Evolutionary conservation across 2,797 vertebrate genomes (phyloP).

Genomic region (Mareca strepera): DNA sequence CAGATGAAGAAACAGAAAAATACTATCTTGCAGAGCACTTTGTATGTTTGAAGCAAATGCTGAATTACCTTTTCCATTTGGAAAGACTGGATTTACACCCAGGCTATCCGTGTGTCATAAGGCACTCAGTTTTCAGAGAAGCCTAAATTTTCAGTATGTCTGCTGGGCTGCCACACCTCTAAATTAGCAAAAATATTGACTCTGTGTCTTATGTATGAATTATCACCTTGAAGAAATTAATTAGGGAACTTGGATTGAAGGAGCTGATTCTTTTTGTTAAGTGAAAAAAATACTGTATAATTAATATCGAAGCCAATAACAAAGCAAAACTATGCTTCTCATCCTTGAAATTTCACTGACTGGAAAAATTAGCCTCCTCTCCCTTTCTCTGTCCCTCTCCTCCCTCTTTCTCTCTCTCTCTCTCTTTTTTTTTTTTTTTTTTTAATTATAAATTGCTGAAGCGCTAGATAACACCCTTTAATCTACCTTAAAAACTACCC

Average conservation of each 20-base stretch:
- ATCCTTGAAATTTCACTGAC: constrained; percentile 77
- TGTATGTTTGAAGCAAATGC: not conserved
- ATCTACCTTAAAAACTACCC: constrained; percentile 80
- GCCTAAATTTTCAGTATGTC: not conserved
- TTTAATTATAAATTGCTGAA: constrained; percentile 78
- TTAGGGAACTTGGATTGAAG: constrained; percentile 59
- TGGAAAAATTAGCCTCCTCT: constrained; percentile 76
- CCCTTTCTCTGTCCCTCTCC: not conserved
- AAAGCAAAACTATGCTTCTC: constrained; percentile 70
- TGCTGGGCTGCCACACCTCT: not conserved
- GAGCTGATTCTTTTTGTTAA: constrained; percentile 61
- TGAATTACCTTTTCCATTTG: not conserved
- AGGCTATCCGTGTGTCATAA: not conserved
- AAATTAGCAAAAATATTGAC: constrained; percentile 14
- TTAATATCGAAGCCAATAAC: constrained; percentile 75
- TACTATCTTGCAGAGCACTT: not conserved
- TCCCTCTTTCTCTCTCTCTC: too few species aligned
- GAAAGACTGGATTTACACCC: not conserved
- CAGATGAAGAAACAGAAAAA: not conserved
- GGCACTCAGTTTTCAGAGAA: not conserved
- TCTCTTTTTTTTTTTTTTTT: not conserved
- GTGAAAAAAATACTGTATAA: constrained; percentile 70
- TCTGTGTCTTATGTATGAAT: not conserved
- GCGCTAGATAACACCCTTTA: constrained; percentile 77
- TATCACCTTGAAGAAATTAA: constrained; percentile 64